Conservation (phyloP, 23 tunicate genomes). For the Trididemnum clinides region DNA sequence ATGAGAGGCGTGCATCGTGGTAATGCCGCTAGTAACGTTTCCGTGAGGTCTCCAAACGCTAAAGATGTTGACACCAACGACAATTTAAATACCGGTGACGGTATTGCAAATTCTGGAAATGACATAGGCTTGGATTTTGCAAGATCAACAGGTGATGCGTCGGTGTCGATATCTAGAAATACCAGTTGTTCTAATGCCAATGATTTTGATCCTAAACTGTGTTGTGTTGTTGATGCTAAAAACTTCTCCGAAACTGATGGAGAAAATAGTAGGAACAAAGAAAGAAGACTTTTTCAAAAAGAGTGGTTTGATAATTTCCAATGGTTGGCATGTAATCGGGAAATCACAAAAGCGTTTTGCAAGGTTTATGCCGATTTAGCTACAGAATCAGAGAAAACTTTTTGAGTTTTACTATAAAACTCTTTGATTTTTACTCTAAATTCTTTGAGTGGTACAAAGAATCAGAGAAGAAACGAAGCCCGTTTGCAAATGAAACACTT, state of each 20-base stretch:
- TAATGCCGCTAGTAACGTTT: constrained; percentile 16
- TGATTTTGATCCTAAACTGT: constrained; percentile 1
- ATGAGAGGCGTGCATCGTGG: constrained; percentile 3
- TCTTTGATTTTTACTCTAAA: too few species aligned
- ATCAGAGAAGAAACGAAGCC: not conserved
- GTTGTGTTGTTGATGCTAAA: not conserved
- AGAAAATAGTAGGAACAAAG: constrained; percentile 11
- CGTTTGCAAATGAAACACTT: constrained; percentile 1
- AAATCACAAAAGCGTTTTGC: constrained; percentile 1
- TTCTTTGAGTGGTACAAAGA: too few species aligned
- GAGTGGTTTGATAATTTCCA: constrained; percentile 7
- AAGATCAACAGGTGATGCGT: constrained; percentile 3
- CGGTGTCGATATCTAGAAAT: not conserved
- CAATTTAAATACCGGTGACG: constrained; percentile 8
- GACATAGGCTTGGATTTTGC: constrained; percentile 16
- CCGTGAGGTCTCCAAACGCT: constrained; percentile 12
- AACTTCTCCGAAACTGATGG: constrained; percentile 14
- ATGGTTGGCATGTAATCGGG: constrained; percentile 15
- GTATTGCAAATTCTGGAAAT: not conserved
- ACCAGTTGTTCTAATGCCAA: not conserved
- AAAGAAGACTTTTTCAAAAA: constrained; percentile 8
- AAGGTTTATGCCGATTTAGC: not conserved
- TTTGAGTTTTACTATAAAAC: too few species aligned
- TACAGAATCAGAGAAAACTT: constrained; percentile 1
- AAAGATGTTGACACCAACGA: constrained; percentile 8